Evolutionary conservation across 2,888 invertebrate genomes (phyloP), one percentile per base, ranked within the genome.

Genomic region (Trachelus troglodyta): DNA sequence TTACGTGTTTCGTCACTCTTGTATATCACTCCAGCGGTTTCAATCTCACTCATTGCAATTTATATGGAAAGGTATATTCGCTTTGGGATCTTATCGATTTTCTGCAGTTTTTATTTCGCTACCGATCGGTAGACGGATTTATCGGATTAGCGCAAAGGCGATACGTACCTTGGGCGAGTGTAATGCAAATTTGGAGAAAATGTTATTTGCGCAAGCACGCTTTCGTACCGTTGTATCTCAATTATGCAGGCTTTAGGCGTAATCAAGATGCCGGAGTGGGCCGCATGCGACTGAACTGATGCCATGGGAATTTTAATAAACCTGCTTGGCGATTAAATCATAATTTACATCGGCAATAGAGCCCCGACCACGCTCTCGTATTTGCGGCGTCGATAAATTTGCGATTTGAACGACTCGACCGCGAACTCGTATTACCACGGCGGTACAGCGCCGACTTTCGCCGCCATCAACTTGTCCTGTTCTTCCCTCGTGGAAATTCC

Each of bases 401-500:
- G 81, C 84, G 83, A 84, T 82, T 83, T 83, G 83, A 82, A 82
- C 82, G 83, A 84, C 80, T 83, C 80, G 40, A 40, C 40, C 40
- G 40, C 40, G 40, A 40, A 40, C 40, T 40, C 40, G 40, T 40
- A 40, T 40, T 40, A 40, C 40, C 40, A 23, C 40, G 40, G 40
- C 40, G 40, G 40, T 40, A 40, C 23, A 40, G 40, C 40, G 40
- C 40, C 6, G 40, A 40, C 40, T 40, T 40, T 40, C 40, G 23
- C 40, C 40, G 15, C 40, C 40, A 40, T 40, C 40, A 40, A 40
- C 40, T 40, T 40, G 40, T 40, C 40, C 40, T 40, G 40, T 40
- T 40, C 40, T 30, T 71, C 31, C 30, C 71, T 33, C 71, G 31
- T 31, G 71, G n/a, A 71, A 71, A 71, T 71, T 71, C 71, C 33